Conservation (phyloP, 2,888 invertebrate genomes). For the Asteroscopus sphinx region DNA sequence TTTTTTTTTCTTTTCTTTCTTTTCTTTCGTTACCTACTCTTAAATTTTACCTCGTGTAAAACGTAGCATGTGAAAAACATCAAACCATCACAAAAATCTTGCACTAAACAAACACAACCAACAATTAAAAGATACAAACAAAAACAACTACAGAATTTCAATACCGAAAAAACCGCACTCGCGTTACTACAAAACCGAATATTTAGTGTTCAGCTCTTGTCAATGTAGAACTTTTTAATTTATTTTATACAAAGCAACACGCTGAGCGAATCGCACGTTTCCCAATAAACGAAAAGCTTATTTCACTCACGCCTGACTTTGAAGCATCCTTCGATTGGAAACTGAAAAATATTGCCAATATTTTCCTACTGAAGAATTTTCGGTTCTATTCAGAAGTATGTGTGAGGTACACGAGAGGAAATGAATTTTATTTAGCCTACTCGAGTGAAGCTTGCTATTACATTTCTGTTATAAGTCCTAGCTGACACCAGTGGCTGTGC, state of each 20-base stretch:
- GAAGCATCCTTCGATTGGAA: conserved; percentile 78
- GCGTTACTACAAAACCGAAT: conserved; percentile 40
- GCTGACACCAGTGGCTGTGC: no score
- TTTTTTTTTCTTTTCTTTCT: no score
- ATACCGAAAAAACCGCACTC: conserved; percentile 33
- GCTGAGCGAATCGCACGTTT: conserved; percentile 65
- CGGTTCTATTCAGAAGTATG: conserved; percentile 74
- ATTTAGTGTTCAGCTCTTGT: conserved; percentile 44
- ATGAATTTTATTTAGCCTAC: conserved; percentile 65
- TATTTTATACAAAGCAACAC: conserved; percentile 65
- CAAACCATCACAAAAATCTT: conserved; percentile 17
- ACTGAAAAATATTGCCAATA: conserved; percentile 81
- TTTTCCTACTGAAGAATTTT: conserved; percentile 73
- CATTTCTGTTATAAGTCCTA: conserved; percentile 47
- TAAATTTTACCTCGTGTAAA: no score
- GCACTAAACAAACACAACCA: conserved; percentile 14
- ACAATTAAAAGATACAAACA: conserved; percentile 25
- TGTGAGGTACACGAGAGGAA: conserved; percentile 58
- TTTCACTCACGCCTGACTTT: conserved; percentile 78
- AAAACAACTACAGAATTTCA: conserved; percentile 32
- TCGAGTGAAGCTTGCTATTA: conserved; percentile 44
- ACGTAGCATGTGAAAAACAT: no score
- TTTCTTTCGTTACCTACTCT: no score
- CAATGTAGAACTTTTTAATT: conserved; percentile 64
- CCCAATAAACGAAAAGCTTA: conserved; percentile 78